Conservation (phyloP, 2,888 invertebrate species). For the Dryococelus australis region DNA sequence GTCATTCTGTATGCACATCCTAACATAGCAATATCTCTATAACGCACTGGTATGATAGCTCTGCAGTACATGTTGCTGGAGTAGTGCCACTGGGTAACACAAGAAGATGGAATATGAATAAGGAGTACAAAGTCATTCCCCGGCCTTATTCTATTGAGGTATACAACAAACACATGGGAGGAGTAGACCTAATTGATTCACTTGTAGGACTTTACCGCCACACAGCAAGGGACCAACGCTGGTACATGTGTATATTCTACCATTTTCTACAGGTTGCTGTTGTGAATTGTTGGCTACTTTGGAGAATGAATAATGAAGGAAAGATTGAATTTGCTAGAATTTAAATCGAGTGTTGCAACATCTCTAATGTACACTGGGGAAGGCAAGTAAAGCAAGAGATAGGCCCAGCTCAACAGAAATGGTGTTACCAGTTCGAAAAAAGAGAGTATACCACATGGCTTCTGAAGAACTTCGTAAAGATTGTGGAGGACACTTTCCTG, state of each 20-base stretch:
- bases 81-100: background rate
- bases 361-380: no score
- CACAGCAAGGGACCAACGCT: conserved; percentile 28
- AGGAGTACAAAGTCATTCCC: background rate
- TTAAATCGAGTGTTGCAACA: no score
- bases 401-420: no score
- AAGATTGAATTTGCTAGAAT: no score
- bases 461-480: no score
- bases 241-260: conserved; percentile 32
- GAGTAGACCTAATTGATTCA: conserved; percentile 37
- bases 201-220: conserved; percentile 31
- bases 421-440: no score
- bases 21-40: background rate
- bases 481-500: no score
- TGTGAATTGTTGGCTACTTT: conserved; percentile 28
- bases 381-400: no score
- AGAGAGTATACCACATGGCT: no score
- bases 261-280: conserved; percentile 33
- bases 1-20: conserved; percentile 2
- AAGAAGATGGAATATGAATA: conserved; percentile 25
- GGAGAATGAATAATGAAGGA: no score
- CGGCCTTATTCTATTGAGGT: conserved; percentile 29
- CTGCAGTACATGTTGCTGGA: background rate
- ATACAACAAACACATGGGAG: conserved; percentile 41
- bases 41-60: background rate